A percentile compares a stretch with the other conserved stretches of the same genome.
phyloP scores from a whole-genome alignment of 2,797 vertebrate genomes.

The Coracias cyanogaster region DNA sequence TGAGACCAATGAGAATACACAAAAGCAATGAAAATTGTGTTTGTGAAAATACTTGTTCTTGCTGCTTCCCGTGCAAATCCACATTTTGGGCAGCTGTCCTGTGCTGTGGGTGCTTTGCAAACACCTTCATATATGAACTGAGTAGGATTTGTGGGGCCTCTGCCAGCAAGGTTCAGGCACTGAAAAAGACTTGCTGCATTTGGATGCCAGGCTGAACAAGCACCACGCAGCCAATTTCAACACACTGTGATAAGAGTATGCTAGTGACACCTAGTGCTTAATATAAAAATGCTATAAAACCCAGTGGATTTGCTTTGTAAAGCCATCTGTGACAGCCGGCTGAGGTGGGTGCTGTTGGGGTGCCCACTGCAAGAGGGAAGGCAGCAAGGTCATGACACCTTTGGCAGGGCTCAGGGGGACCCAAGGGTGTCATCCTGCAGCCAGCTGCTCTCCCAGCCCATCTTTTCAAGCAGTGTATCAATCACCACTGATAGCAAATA shows the following conservation, averaged over 20 bases:
- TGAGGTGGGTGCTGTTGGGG: not conserved
- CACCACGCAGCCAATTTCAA: not conserved
- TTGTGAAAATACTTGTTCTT: not conserved
- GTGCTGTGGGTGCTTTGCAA: not conserved
- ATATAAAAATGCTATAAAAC: slow-evolving; percentile 4
- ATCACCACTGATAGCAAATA: fast-evolving
- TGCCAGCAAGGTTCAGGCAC: not conserved
- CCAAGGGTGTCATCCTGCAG: not conserved
- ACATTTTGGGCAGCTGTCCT: not conserved
- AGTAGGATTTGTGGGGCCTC: not conserved
- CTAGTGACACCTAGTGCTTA: slow-evolving; percentile 78
- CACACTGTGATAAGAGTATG: slow-evolving; percentile 47
- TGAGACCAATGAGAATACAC: not conserved
- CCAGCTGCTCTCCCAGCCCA: not conserved
- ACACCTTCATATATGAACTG: not conserved
- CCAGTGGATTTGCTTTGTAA: fast-evolving
- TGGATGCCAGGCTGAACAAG: not conserved
- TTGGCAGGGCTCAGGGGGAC: not conserved
- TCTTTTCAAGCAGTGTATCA: not conserved
- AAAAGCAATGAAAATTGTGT: not conserved
- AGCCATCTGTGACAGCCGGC: not conserved
- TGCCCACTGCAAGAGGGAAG: not conserved
- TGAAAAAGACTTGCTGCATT: not conserved
- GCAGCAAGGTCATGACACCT: not conserved
- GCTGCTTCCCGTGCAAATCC: not conserved